Evolutionary conservation across 2,113 vertebrate species (phyloP).

Genomic region (Trematomus loennbergii): DNA sequence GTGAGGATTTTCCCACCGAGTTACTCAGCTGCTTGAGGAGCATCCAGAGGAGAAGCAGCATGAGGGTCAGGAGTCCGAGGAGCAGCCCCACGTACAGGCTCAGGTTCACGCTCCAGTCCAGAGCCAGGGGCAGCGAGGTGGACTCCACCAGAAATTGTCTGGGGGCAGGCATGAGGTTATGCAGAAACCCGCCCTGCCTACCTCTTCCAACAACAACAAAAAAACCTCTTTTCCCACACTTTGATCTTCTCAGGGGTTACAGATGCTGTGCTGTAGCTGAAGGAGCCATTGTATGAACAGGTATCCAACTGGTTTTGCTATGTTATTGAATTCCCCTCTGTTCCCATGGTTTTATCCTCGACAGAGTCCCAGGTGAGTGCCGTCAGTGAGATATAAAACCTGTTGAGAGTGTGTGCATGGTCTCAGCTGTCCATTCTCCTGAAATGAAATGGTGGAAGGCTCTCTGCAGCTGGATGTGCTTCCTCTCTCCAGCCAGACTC

Average conservation of each 20-base stretch:
- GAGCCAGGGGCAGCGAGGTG: conserved; percentile 82
- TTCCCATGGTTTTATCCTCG: conserved; percentile 49
- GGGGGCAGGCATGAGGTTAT: conserved; percentile 80
- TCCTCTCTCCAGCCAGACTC: conserved; percentile 39
- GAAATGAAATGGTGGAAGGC: conserved; percentile 43
- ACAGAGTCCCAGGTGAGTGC: neutral
- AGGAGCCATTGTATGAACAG: conserved; percentile 30
- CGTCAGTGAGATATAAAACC: neutral
- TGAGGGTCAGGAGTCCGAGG: conserved; percentile 85
- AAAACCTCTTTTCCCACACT: conserved; percentile 10
- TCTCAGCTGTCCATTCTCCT: conserved; percentile 32
- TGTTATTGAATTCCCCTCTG: conserved; percentile 50
- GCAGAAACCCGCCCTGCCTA: conserved; percentile 20
- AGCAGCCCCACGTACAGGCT: conserved; percentile 90
- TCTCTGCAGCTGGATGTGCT: conserved; percentile 43
- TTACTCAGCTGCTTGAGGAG: conserved; percentile 91
- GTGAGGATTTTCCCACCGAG: conserved; percentile 83
- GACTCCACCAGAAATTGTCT: conserved; percentile 81
- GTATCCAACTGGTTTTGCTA: conserved; percentile 30
- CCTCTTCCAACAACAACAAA: neutral
- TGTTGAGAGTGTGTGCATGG: conserved; percentile 24
- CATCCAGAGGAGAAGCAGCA: conserved; percentile 90
- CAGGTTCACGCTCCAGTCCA: conserved; percentile 91
- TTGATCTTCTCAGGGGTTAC: conserved; percentile 48
- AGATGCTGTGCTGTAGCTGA: conserved; percentile 4